Evolutionary conservation across 2,113 vertebrate species (phyloP).

Genomic region (Cariama cristata): DNA sequence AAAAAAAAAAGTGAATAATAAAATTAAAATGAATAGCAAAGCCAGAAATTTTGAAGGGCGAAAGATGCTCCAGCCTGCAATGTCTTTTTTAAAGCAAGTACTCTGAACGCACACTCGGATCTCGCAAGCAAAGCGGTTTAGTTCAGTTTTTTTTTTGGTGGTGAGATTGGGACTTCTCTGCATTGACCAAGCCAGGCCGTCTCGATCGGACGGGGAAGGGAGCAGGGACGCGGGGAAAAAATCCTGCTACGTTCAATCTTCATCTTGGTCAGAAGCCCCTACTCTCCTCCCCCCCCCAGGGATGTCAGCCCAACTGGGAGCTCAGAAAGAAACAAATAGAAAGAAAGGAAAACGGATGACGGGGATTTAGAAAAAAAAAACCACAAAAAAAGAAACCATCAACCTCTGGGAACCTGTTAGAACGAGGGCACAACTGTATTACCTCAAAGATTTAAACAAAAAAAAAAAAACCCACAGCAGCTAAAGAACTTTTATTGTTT

Average conservation of each 20-base stretch:
- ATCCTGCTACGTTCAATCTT: neutral
- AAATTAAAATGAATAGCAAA: slow-evolving; percentile 62
- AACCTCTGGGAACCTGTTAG: slow-evolving; percentile 74
- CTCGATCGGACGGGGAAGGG: neutral
- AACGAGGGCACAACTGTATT: slow-evolving; percentile 79
- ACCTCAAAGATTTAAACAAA: slow-evolving; percentile 71
- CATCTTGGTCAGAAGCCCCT: slow-evolving; percentile 20
- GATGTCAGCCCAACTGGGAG: slow-evolving; percentile 44
- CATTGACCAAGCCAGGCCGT: neutral
- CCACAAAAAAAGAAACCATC: slow-evolving; percentile 30
- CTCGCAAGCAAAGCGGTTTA: slow-evolving; percentile 24
- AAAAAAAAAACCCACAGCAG: slow-evolving; percentile 40
- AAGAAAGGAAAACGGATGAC: slow-evolving; percentile 42
- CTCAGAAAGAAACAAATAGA: slow-evolving; percentile 21
- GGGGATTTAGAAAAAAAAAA: slow-evolving; percentile 19
- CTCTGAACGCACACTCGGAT: slow-evolving; percentile 43
- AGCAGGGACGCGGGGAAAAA: neutral
- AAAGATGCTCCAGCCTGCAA: slow-evolving; percentile 39
- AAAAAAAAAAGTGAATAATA: slow-evolving; percentile 38
- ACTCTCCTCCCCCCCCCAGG: neutral
- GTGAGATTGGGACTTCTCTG: slow-evolving; percentile 18
- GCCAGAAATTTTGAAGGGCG: slow-evolving; percentile 61
- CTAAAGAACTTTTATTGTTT: slow-evolving; percentile 68
- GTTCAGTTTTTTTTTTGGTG: slow-evolving; percentile 32
- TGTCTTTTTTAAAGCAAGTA: slow-evolving; percentile 30